These are phyloP conservation scores for Calidris pygmaea DNA, from an alignment of 2,113 vertebrate species.

Conservation along the genomic window DNA sequence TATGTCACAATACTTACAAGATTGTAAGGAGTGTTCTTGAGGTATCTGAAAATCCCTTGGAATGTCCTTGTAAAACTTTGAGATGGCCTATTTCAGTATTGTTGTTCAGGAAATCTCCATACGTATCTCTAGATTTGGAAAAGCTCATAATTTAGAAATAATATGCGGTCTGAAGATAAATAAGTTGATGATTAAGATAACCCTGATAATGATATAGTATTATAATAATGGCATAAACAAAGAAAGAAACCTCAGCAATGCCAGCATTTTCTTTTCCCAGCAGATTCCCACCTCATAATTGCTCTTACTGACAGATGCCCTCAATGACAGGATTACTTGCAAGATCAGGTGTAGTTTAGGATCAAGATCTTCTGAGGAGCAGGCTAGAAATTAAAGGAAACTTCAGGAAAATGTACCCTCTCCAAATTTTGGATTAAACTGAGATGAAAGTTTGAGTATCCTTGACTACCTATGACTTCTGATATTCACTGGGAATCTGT, in stretches of 20 bases:
- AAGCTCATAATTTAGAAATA: constrained; percentile 14
- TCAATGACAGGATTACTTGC: background rate
- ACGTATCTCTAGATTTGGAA: background rate
- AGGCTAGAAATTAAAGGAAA: background rate
- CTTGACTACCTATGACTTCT: background rate
- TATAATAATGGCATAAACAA: background rate
- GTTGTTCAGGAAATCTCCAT: background rate
- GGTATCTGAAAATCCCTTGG: background rate
- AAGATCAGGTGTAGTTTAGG: background rate
- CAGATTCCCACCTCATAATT: background rate
- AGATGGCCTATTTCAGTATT: background rate
- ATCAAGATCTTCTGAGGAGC: background rate
- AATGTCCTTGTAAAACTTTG: background rate
- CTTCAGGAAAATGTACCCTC: background rate
- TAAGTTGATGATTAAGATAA: background rate
- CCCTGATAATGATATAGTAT: background rate
- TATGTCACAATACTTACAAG: background rate
- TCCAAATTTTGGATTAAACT: background rate
- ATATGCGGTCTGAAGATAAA: background rate
- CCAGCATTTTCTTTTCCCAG: background rate
- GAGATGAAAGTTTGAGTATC: background rate
- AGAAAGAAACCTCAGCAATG: constrained; percentile 39
- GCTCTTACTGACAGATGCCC: background rate
- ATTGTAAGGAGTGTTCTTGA: background rate
- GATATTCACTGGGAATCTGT: background rate